A percentile compares a stretch with the other conserved stretches of the same genome.
These are phyloP conservation scores for Rhinella marina DNA, from an alignment of 2,797 vertebrate species.

Conservation along the genomic window DNA sequence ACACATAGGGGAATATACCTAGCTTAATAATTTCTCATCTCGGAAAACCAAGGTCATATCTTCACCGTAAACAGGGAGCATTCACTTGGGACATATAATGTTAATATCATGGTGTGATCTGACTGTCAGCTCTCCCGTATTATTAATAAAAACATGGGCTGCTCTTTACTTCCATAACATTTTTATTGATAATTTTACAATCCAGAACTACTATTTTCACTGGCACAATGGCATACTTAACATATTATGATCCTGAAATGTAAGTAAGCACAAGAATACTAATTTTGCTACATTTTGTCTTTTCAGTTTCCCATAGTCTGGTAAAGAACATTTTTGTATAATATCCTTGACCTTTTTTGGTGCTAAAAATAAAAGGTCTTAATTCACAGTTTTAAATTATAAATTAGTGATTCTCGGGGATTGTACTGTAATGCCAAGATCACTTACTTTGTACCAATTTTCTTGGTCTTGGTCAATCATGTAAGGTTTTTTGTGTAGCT, in stretches of 20 bases:
- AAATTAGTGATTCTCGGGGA: not conserved
- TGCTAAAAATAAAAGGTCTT: not conserved
- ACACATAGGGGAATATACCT: constrained; percentile 33
- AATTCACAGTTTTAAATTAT: not conserved
- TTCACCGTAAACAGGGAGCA: constrained; percentile 56
- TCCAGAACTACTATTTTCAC: constrained; percentile 61
- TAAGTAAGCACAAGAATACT: constrained; percentile 31
- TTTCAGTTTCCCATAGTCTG: not conserved
- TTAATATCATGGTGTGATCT: constrained; percentile 52
- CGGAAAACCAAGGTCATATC: constrained; percentile 60
- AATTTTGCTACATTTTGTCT: constrained; percentile 31
- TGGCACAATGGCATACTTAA: constrained; percentile 54
- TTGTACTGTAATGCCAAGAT: not conserved
- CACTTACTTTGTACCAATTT: not conserved
- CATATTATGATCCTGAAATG: constrained; percentile 47
- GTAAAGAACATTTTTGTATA: not conserved
- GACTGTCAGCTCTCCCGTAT: constrained; percentile 49
- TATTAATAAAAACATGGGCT: constrained; percentile 58
- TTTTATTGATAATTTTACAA: constrained; percentile 63
- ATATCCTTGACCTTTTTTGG: not conserved
- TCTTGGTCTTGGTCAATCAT: not conserved
- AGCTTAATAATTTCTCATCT: constrained; percentile 53
- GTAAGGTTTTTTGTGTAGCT: not conserved
- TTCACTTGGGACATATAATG: constrained; percentile 61
- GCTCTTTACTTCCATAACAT: constrained; percentile 46